phyloP scores from a whole-genome alignment of 2,113 vertebrate genomes.

The Anolis sagrei region DNA sequence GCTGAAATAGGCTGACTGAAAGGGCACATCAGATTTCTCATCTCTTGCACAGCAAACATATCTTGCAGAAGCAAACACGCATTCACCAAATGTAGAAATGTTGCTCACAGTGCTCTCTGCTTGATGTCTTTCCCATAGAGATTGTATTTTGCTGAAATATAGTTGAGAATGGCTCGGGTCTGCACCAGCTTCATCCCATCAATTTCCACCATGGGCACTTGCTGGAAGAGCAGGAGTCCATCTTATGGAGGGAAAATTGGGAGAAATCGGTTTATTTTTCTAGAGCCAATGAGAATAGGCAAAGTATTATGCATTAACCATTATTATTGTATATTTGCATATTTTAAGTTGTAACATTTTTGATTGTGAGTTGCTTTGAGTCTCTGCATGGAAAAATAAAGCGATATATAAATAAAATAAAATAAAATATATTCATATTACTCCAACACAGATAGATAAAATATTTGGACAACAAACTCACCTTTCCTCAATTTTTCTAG shows the following conservation, averaged over 20 bases:
- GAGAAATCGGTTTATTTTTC: neutral
- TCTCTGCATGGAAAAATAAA: no score
- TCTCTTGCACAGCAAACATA: neutral
- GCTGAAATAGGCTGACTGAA: neutral
- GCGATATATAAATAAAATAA: no score
- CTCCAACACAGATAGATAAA: neutral
- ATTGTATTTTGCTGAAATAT: constrained; percentile 76
- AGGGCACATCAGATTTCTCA: neutral
- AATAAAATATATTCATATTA: neutral
- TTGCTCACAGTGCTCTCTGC: constrained; percentile 80
- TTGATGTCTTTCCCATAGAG: constrained; percentile 81
- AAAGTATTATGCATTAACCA: no score
- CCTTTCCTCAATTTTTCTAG: constrained; percentile 60
- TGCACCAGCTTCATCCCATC: constrained; percentile 86
- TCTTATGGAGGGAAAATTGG: constrained; percentile 44
- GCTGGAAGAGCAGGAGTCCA: constrained; percentile 75
- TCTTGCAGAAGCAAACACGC: neutral
- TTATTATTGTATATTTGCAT: no score
- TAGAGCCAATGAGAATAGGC: neutral
- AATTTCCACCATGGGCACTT: constrained; percentile 81
- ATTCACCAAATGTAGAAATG: constrained; percentile 16
- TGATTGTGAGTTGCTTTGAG: no score
- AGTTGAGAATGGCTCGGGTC: constrained; percentile 82
- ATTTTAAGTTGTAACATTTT: no score
- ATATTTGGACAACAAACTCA: constrained; percentile 34